Percentiles rank a stretch among this genome's conserved stretches.
These are phyloP conservation scores for Enteromius thamalakanensis DNA, from an alignment of 2,797 vertebrate species.

Conservation along the genomic window DNA sequence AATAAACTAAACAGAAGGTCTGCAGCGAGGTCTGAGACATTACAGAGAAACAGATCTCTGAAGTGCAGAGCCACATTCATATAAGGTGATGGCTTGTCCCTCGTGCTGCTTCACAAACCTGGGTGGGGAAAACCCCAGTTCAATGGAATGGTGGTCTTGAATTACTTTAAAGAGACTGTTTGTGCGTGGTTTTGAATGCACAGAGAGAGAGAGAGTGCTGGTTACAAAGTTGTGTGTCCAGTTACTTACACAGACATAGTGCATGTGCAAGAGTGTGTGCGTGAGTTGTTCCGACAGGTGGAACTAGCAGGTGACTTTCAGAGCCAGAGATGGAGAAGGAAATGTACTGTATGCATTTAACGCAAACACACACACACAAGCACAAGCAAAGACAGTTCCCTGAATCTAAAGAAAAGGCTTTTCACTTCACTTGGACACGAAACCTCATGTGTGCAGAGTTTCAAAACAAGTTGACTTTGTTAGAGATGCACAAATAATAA, in stretches of 20 bases:
- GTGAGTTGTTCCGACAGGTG: constrained; percentile 66
- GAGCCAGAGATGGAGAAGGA: constrained; percentile 53
- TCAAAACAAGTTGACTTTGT: not conserved
- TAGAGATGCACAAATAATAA: not conserved
- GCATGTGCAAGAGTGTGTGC: constrained; percentile 17
- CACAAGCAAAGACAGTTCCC: not conserved
- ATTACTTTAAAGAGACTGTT: constrained; percentile 44
- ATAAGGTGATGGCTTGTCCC: constrained; percentile 49
- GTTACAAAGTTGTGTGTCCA: constrained; percentile 7
- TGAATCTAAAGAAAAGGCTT: not conserved
- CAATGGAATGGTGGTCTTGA: constrained; percentile 47
- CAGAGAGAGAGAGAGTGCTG: constrained; percentile 2
- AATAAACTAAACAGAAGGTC: constrained; percentile 2
- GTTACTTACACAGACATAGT: constrained; percentile 17
- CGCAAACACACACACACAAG: not conserved
- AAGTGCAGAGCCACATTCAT: constrained; percentile 21
- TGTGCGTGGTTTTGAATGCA: constrained; percentile 24
- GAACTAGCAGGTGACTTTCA: constrained; percentile 58
- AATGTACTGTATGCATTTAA: constrained; percentile 51
- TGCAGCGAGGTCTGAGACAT: constrained; percentile 6
- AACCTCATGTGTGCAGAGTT: not conserved
- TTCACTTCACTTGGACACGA: not conserved
- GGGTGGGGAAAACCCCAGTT: constrained; percentile 43
- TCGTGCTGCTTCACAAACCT: constrained; percentile 16
- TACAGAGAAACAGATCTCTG: constrained; percentile 41